These are phyloP conservation scores for Acanthurus tractus DNA, from an alignment of 2,797 vertebrate genomes.

Conservation along the genomic window DNA sequence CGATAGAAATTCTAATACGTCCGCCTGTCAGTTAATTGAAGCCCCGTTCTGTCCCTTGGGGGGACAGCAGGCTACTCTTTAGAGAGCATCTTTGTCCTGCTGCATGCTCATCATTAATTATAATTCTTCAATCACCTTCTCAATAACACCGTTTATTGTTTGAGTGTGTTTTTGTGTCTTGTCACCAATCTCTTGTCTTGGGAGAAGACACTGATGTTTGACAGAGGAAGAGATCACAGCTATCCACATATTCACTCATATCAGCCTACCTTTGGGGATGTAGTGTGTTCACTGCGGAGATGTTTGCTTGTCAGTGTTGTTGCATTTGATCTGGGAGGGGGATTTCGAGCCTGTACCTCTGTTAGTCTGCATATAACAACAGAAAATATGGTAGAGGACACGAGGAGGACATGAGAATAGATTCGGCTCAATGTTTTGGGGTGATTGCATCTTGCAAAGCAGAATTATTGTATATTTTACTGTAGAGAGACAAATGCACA, in stretches of 20 bases:
- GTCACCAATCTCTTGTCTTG: conserved; percentile 62
- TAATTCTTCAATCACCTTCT: conserved; percentile 72
- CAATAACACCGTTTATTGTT: conserved; percentile 64
- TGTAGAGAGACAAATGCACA: conserved; percentile 18
- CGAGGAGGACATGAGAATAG: conserved; percentile 45
- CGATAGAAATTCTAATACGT: conserved; percentile 77
- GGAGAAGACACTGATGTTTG: conserved; percentile 69
- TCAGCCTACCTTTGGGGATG: conserved; percentile 63
- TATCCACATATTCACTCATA: conserved; percentile 48
- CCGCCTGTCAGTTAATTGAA: conserved; percentile 84
- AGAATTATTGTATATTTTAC: conserved; percentile 24
- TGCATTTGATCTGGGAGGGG: conserved; percentile 67
- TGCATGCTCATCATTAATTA: conserved; percentile 74
- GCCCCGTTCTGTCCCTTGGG: conserved; percentile 67
- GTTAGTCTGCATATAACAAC: conserved; percentile 49
- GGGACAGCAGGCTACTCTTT: conserved; percentile 67
- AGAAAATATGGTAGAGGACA: conserved; percentile 58
- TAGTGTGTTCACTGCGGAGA: conserved; percentile 47
- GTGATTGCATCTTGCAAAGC: conserved; percentile 40
- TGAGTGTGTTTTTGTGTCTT: conserved; percentile 58
- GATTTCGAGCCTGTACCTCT: conserved; percentile 33
- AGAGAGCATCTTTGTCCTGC: conserved; percentile 73
- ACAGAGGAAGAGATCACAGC: conserved; percentile 74
- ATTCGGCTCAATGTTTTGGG: conserved; percentile 29
- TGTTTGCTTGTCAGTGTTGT: conserved; percentile 62